Percentiles rank a stretch among this genome's conserved stretches.
Evolutionary conservation across 2,797 vertebrate species (phyloP).

Genomic region (Bradypodion pumilum): DNA sequence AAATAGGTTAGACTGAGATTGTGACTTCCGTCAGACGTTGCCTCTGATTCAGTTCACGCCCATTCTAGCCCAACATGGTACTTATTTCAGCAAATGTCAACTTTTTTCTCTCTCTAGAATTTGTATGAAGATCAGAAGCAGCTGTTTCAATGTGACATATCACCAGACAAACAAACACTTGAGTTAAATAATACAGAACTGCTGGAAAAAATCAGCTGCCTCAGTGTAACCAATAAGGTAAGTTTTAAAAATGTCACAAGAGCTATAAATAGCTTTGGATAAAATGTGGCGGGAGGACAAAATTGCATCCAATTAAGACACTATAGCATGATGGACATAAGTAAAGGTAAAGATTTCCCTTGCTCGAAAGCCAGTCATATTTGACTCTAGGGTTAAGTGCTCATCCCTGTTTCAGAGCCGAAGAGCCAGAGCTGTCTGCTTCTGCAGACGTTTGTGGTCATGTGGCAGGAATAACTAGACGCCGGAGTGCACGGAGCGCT

Average conservation of each 20-base stretch:
- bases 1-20: neutral
- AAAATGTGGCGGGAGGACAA: neutral
- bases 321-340: neutral
- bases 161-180: constrained; percentile 69
- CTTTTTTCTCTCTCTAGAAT: constrained; percentile 68
- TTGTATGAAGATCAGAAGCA: constrained; percentile 75
- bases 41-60: neutral
- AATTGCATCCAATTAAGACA: neutral
- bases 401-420: no score
- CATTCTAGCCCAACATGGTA: neutral
- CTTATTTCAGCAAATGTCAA: neutral
- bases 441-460: no score
- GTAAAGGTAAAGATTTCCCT: no score
- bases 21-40: neutral
- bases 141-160: constrained; percentile 65
- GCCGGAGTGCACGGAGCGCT: no score
- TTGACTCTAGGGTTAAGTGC: no score
- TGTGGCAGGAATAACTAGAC: no score
- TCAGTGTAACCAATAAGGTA: constrained; percentile 87
- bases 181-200: constrained; percentile 78
- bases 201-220: constrained; percentile 82
- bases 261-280: neutral
- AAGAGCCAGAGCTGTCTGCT: no score
- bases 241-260: neutral
- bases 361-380: no score